These are phyloP conservation scores for Brassicogethes aeneus DNA, from an alignment of 2,888 invertebrate genomes.

Conservation along the genomic window DNA sequence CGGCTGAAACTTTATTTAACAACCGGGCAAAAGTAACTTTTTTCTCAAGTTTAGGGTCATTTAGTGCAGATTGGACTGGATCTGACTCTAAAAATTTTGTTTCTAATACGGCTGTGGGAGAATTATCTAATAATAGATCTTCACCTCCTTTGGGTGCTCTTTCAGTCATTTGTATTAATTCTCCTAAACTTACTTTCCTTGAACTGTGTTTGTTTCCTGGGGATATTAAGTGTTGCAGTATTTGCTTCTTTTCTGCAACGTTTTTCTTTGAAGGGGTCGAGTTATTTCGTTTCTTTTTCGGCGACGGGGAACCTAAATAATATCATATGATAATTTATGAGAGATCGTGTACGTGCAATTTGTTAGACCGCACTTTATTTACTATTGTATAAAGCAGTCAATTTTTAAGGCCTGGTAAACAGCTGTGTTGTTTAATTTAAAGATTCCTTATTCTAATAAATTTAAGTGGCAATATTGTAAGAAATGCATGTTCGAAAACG, in stretches of 20 bases:
- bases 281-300: slow-evolving; percentile 70
- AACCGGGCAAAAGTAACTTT: slow-evolving; percentile 70
- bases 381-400: slow-evolving; percentile 12
- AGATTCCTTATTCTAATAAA: too few species aligned
- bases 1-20: slow-evolving; percentile 65
- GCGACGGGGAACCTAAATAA: slow-evolving; percentile 62
- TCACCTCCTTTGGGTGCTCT: slow-evolving; percentile 29
- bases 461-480: too few species aligned
- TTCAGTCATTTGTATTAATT: slow-evolving; percentile 66
- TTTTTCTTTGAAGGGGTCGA: slow-evolving; percentile 71
- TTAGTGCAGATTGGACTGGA: slow-evolving; percentile 49
- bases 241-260: slow-evolving; percentile 65
- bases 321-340: slow-evolving; percentile 1
- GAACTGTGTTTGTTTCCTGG: slow-evolving; percentile 53
- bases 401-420: background rate
- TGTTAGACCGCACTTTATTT: slow-evolving; percentile 5
- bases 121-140: slow-evolving; percentile 42
- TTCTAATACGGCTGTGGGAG: slow-evolving; percentile 46
- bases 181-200: slow-evolving; percentile 60
- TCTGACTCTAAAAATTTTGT: slow-evolving; percentile 45
- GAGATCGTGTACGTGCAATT: too few species aligned
- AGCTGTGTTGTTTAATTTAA: slow-evolving; percentile 1
- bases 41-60: slow-evolving; percentile 64
- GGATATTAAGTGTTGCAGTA: slow-evolving; percentile 66
- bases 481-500: too few species aligned